These are phyloP conservation scores for Zaprionus lachaisei DNA, from an alignment of 1,140 invertebrate genomes.

Conservation along the genomic window DNA sequence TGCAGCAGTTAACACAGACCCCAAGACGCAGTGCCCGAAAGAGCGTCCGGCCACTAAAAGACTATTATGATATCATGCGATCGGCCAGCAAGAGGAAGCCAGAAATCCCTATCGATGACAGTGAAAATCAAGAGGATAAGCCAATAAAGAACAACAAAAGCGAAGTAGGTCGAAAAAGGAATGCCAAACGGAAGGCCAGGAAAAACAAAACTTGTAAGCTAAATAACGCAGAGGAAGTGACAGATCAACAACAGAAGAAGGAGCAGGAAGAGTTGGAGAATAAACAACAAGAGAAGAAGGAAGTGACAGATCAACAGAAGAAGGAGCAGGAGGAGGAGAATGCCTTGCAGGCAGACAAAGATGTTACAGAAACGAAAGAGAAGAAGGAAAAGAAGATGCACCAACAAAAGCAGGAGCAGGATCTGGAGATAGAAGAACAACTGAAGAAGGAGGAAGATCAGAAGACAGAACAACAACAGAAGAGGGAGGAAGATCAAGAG, in stretches of 20 bases:
- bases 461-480: neutral
- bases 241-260: neutral
- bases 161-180: slow-evolving; percentile 60
- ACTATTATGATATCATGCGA: slow-evolving; percentile 70
- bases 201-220: neutral
- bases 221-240: neutral
- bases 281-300: neutral
- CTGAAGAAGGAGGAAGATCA: neutral
- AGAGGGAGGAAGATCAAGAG: neutral
- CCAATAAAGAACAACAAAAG: slow-evolving; percentile 50
- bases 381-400: no score
- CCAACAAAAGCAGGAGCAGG: no score
- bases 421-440: neutral
- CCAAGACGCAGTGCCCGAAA: slow-evolving; percentile 71
- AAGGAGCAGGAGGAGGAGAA: neutral
- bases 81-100: slow-evolving; percentile 49
- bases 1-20: slow-evolving; percentile 37
- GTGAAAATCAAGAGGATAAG: slow-evolving; percentile 8
- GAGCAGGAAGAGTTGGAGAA: neutral
- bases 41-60: slow-evolving; percentile 64
- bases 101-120: neutral
- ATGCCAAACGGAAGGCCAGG: slow-evolving; percentile 54
- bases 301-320: neutral
- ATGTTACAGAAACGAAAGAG: neutral
- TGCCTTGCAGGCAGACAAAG: neutral